phyloP scores from a whole-genome alignment of 2,888 invertebrate species.

The Scaptomyza reducta region DNA sequence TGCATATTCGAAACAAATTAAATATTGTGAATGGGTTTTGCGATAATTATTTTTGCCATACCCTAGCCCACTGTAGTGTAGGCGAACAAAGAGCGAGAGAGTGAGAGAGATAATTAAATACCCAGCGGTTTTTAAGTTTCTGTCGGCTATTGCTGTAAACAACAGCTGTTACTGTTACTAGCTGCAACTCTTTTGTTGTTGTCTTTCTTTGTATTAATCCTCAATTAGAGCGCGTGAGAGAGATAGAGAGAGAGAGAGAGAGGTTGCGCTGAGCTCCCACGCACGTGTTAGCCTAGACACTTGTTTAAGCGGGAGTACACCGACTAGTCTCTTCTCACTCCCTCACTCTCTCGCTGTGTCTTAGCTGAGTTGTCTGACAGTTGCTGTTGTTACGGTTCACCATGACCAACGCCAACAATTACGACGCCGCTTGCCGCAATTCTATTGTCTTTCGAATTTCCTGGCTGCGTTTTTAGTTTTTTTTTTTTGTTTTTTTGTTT shows the following conservation, averaged over 20 bases:
- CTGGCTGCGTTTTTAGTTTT: constrained; percentile 56
- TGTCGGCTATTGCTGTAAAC: constrained; percentile 12
- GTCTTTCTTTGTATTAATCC: not conserved
- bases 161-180: constrained; percentile 44
- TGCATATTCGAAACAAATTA: too few relatives aligned
- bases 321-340: not conserved
- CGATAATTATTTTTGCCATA: too few relatives aligned
- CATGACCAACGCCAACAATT: constrained; percentile 79
- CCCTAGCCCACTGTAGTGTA: too few relatives aligned
- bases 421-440: constrained; percentile 62
- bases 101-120: too few relatives aligned
- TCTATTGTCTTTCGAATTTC: constrained; percentile 77
- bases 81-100: not conserved
- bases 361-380: constrained; percentile 51
- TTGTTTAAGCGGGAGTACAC: constrained; percentile 29
- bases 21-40: too few relatives aligned
- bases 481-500: not conserved
- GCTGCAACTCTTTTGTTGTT: not conserved
- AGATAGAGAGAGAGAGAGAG: not conserved
- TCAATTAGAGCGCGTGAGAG: not conserved
- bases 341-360: not conserved
- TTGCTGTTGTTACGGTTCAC: constrained; percentile 80
- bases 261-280: constrained; percentile 55
- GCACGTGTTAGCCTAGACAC: constrained; percentile 62
- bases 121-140: not conserved